These are phyloP conservation scores for Linnaemya vulpina DNA, from an alignment of 2,888 invertebrate genomes.

Conservation along the genomic window DNA sequence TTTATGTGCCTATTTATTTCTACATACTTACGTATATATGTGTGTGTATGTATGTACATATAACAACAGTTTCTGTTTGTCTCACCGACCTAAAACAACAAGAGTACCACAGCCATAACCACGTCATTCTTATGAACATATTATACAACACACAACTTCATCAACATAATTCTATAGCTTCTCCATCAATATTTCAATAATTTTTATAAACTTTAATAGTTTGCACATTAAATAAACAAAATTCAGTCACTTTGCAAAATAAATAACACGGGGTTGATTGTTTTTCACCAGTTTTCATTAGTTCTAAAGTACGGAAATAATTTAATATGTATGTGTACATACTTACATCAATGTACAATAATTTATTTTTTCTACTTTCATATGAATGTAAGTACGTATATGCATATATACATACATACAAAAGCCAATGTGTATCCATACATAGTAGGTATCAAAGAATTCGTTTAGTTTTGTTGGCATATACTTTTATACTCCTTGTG, in stretches of 20 bases:
- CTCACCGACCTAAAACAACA: constrained; percentile 44
- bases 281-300: constrained; percentile 27
- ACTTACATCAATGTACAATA: too few species aligned
- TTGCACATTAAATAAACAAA: too few species aligned
- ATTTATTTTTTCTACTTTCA: constrained; percentile 2
- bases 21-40: neutral
- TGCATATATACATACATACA: neutral
- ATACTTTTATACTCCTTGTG: constrained; percentile 22
- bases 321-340: neutral
- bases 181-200: constrained; percentile 11
- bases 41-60: neutral
- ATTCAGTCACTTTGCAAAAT: constrained; percentile 8
- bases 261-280: neutral
- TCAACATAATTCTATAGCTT: neutral
- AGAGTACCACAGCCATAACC: constrained; percentile 14
- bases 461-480: neutral
- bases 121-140: constrained; percentile 1
- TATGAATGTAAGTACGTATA: neutral
- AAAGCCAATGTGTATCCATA: neutral
- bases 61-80: constrained; percentile 42
- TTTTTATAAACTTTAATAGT: neutral
- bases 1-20: too few species aligned
- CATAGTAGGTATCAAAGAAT: neutral
- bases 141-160: neutral
- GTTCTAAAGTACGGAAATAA: constrained; percentile 5